A percentile compares a stretch with the other conserved stretches of the same genome.
These are phyloP conservation scores for Thalassophryne amazonica DNA, from an alignment of 2,797 vertebrate species.

Conservation along the genomic window DNA sequence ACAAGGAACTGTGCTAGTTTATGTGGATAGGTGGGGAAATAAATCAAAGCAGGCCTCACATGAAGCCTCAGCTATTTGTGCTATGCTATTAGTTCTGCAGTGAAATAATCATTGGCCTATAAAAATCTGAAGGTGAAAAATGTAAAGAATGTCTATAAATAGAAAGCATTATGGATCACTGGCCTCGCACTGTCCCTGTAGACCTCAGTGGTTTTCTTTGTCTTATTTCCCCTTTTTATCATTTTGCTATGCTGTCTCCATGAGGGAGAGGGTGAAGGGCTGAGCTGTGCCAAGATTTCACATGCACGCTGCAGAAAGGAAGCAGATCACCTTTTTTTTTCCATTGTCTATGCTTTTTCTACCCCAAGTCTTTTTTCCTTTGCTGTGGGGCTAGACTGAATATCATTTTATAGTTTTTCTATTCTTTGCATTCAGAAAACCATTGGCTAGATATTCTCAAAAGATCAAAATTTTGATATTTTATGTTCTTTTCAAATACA, in stretches of 20 bases:
- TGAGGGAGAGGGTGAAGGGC: conserved; percentile 28
- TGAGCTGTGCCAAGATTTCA: conserved; percentile 12
- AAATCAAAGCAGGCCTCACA: conserved; percentile 75
- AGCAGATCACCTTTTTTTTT: background rate
- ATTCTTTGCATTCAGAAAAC: no score
- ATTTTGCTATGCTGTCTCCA: conserved; percentile 16
- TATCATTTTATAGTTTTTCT: no score
- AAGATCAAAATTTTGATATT: no score
- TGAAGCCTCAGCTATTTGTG: conserved; percentile 56
- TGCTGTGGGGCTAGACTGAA: no score
- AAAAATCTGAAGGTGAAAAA: conserved; percentile 75
- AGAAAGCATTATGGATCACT: conserved; percentile 66
- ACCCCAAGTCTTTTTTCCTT: no score
- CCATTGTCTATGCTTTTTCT: background rate
- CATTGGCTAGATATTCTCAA: no score
- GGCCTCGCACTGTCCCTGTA: conserved; percentile 53
- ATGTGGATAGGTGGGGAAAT: conserved; percentile 44
- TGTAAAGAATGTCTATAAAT: conserved; percentile 74
- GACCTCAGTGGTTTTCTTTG: conserved; percentile 44
- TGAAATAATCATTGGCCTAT: conserved; percentile 78
- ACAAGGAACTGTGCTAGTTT: conserved; percentile 44
- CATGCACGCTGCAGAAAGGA: background rate
- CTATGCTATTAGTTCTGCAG: conserved; percentile 71
- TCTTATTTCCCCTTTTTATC: conserved; percentile 46
- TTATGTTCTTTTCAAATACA: no score